Conservation (phyloP, 2,888 invertebrate genomes). For the Germaria angustata region DNA sequence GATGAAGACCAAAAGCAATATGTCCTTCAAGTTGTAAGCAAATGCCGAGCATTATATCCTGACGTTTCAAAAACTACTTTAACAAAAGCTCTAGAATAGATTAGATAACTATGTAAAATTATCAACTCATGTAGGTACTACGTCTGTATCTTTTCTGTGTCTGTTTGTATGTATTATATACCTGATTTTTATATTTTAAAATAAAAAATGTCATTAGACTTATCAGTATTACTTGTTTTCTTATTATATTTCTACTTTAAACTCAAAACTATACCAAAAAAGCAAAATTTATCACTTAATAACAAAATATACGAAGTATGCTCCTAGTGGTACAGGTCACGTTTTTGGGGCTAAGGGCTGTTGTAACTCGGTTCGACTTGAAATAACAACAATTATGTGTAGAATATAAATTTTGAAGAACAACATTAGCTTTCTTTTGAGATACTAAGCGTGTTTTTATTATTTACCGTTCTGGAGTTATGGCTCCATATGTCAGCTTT, state of each 20-base stretch:
- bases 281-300: too few relatives aligned
- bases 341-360: not conserved
- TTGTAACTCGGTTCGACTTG: not conserved
- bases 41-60: slow-evolving; percentile 1
- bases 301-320: too few relatives aligned
- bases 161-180: not conserved
- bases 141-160: too few relatives aligned
- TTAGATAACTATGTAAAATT: not conserved
- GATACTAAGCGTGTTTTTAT: slow-evolving; percentile 4
- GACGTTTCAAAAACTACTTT: slow-evolving; percentile 7
- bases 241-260: too few relatives aligned
- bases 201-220: not conserved
- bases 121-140: not conserved
- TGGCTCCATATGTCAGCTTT: not conserved
- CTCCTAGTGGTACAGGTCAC: not conserved
- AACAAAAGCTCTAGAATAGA: slow-evolving; percentile 1
- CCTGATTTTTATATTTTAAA: not conserved
- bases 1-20: slow-evolving; percentile 15
- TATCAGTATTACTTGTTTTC: too few relatives aligned
- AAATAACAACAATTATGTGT: not conserved
- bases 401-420: not conserved
- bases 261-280: too few relatives aligned
- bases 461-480: slow-evolving; percentile 2
- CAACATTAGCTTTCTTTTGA: not conserved
- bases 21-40: slow-evolving; percentile 6